Evolutionary conservation across 1,140 invertebrate genomes (phyloP), one percentile per base, ranked within the genome.

Genomic region (Armadillidium nasatum): DNA sequence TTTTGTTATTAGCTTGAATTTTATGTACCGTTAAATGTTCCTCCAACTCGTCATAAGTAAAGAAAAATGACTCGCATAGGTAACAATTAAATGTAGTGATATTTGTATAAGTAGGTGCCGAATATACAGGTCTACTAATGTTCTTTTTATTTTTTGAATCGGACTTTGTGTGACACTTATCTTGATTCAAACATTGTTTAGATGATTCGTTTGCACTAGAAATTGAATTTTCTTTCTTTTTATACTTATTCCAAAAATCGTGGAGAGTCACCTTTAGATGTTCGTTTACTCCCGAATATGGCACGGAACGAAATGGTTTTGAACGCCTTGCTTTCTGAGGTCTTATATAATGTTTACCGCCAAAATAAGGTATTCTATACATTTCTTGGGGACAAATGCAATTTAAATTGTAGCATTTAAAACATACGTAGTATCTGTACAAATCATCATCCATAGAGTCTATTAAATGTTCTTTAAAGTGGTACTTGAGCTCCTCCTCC

Each of bases 261-360:
- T 60, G 11, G 2, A 60, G 4, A 15, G 50, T 60, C 11, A 60
- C 50, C 7, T 60, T 60, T 60, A 60, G 19, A 60, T 60, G 50
- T 2, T 60, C 50, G 19, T 60, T 60, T 7, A 60, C 50, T 7
- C 50, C 50, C 1, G 50, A 15, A 19, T 60, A 60, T 60, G 50
- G 50, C 3, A 19, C 2, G 11, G 50, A 60, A 60, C 11, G 11
- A 60, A 60, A 60, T 2, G 19, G 44, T 44, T 43, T 75, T 11
- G 73, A 75, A 11, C 73, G 50, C 21, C 67, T 75, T 15, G 73
- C 73, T 10, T 13, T 13, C 43, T 75, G 73, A n/a, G 54, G 54
- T 21, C 73, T 46, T 0, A 43, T 19, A 13, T 66, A 15, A 44
- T 66, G 7, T 19, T 43, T 43, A 15, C 19, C 7, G 43, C n/a